Base-by-base conservation (phyloP, 2,888 invertebrate species). In the Malacosoma neustria region DNA sequence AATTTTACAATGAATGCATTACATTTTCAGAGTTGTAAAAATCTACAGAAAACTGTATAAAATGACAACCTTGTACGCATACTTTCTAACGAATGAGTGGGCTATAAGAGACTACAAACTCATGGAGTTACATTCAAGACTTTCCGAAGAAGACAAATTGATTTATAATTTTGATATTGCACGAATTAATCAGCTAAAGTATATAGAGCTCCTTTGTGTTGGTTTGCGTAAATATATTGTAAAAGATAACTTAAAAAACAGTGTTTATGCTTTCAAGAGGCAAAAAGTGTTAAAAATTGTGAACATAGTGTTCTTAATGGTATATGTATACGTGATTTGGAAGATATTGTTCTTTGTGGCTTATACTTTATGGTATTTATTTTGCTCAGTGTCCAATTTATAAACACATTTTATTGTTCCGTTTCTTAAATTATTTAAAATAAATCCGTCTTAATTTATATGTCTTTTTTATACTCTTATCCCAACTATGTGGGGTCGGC, bases 331-430 rank as follows among this genome's bases (percentile, higher is more conserved):
- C 12, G 11, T 14, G 0, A 1, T 36, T 14, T 36, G 31, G 35
- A 31, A 32, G 9, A 6, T 31, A 3, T 31, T 31, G 0, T 41
- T 39, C 2, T 43, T 13, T 9, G 11, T 35, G 2, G 37, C 13
- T 11, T 9, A 2, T 32, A 12, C 6, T 32, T 11, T 14, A 9
- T 32, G 22, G 6, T 22, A 22, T 22, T 22, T 22, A 22, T 22
- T 22, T 22, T n/a, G n/a, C n/a, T n/a, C n/a, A n/a, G n/a, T n/a
- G n/a, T n/a, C n/a, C n/a, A n/a, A n/a, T n/a, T n/a, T n/a, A n/a
- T n/a, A n/a, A n/a, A n/a, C n/a, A n/a, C n/a, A n/a, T n/a, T n/a
- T n/a, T n/a, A n/a, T n/a, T n/a, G n/a, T n/a, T n/a, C n/a, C n/a
- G n/a, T n/a, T n/a, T n/a, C n/a, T n/a, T n/a, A n/a, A n/a, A n/a